Evolutionary conservation across 2,888 invertebrate genomes (phyloP), one percentile per base, ranked within the genome.

Genomic region (Allygus modestus): DNA sequence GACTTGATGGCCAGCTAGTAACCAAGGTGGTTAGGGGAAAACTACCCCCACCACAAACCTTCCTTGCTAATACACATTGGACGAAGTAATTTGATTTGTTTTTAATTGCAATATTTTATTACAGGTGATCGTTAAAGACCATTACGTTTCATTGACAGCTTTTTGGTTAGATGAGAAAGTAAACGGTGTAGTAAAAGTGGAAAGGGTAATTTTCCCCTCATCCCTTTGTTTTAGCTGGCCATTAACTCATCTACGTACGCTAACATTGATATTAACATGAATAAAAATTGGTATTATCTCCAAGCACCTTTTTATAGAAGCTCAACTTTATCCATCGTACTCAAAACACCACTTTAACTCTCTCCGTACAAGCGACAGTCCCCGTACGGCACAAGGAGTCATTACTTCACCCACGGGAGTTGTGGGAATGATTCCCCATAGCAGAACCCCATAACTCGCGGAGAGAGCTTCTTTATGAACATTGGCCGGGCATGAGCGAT

Each of bases 381-480:
- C 65, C 26, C 15, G 31, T 28, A 65, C 2, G 28, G 28, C 17
- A 46, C 31, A 65, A 5, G 65, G 17, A 23, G 58, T 23, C 58
- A 28, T 65, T 15, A 65, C 31, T 17, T 15, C 31, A 1, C 28
- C 31, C 65, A 65, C 11, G 58, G 23, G 31, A 65, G 11, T 26
- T 31, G 54, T 31, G 17, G 65, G 58, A 23, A 58, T 51, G 58
- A 58, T 58, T 71, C 71, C 71, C 37, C 41, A 41, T 41, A 41
- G 28, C 71, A 41, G 37, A 71, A 41, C 41, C n/a, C 71, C 71
- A 71, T 71, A 71, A 71, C 71, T 71, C 41, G 9, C 20, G 71
- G 77, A 46, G 77, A 77, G 41, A 77, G 77, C 26, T 41, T 23
- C 46, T 77, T 77, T 77, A 77, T 77, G 77, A 28, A 77, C 77